Percentiles rank a stretch among this genome's conserved stretches.
Conservation (phyloP, 2,888 invertebrate species). For the Sesia bembeciformis region DNA sequence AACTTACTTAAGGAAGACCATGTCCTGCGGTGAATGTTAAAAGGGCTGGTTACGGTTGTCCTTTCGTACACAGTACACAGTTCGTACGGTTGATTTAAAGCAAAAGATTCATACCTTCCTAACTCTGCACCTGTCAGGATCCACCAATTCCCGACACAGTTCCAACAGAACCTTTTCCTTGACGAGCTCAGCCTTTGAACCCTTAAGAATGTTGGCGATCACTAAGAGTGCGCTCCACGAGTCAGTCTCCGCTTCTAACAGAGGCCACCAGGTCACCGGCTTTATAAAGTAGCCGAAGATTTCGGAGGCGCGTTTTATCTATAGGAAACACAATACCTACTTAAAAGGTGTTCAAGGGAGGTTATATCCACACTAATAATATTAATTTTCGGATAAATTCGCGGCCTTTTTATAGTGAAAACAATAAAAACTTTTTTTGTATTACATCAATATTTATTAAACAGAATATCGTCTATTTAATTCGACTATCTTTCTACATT, state of each 20-base stretch:
- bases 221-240: conserved; percentile 70
- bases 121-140: conserved; percentile 75
- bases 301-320: conserved; percentile 80
- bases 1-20: too few relatives aligned
- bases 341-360: neutral
- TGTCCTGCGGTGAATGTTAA: too few relatives aligned
- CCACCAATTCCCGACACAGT: conserved; percentile 74
- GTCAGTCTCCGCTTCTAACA: conserved; percentile 78
- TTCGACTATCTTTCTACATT: too few relatives aligned
- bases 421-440: too few relatives aligned
- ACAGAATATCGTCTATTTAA: too few relatives aligned
- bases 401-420: too few relatives aligned
- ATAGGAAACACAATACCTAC: conserved; percentile 7
- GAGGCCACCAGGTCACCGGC: conserved; percentile 78
- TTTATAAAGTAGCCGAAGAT: conserved; percentile 85
- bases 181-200: conserved; percentile 56
- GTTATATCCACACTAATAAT: too few relatives aligned
- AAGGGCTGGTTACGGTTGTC: too few relatives aligned
- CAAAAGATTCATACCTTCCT: conserved; percentile 53
- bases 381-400: too few relatives aligned
- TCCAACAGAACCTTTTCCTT: conserved; percentile 60
- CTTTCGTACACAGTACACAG: too few relatives aligned
- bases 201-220: conserved; percentile 75
- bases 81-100: too few relatives aligned
- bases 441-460: too few relatives aligned